These are phyloP conservation scores for Neoscelio sp. DNA, from an alignment of 2,888 invertebrate species.

Conservation along the genomic window DNA sequence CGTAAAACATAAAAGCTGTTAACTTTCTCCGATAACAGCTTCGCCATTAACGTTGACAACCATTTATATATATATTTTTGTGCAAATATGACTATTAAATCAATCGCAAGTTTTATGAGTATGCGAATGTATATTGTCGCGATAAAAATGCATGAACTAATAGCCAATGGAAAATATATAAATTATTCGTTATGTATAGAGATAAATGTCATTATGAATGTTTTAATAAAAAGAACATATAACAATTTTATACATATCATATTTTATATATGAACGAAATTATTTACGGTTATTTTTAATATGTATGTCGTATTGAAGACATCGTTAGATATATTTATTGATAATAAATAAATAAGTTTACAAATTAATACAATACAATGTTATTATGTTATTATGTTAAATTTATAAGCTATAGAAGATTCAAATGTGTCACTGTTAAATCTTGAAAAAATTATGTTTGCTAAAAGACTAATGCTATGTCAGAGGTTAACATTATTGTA, in stretches of 20 bases:
- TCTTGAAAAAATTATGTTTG: too few relatives aligned
- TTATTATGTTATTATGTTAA: too few relatives aligned
- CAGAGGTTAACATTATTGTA: too few relatives aligned
- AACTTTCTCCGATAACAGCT: slow-evolving; percentile 80
- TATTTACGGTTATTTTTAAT: too few relatives aligned
- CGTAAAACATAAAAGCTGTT: slow-evolving; percentile 76
- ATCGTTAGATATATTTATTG: too few relatives aligned
- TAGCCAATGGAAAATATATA: slow-evolving; percentile 30
- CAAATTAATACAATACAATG: too few relatives aligned
- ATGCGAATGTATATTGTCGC: slow-evolving; percentile 23
- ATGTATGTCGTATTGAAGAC: too few relatives aligned
- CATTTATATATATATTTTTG: slow-evolving; percentile 24
- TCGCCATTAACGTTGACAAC: slow-evolving; percentile 70
- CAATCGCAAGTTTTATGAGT: slow-evolving; percentile 24
- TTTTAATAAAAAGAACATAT: slow-evolving; percentile 25
- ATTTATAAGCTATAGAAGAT: too few relatives aligned
- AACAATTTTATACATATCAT: not conserved
- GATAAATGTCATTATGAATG: slow-evolving; percentile 24
- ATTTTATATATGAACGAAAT: too few relatives aligned
- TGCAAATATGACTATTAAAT: slow-evolving; percentile 17
- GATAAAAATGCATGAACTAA: slow-evolving; percentile 28
- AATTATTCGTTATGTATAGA: slow-evolving; percentile 15
- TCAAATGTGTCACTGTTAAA: too few relatives aligned
- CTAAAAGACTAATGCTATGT: too few relatives aligned
- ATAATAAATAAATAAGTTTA: too few relatives aligned